Base-by-base conservation (phyloP, 2,888 invertebrate species). In the Ochropacha duplaris region DNA sequence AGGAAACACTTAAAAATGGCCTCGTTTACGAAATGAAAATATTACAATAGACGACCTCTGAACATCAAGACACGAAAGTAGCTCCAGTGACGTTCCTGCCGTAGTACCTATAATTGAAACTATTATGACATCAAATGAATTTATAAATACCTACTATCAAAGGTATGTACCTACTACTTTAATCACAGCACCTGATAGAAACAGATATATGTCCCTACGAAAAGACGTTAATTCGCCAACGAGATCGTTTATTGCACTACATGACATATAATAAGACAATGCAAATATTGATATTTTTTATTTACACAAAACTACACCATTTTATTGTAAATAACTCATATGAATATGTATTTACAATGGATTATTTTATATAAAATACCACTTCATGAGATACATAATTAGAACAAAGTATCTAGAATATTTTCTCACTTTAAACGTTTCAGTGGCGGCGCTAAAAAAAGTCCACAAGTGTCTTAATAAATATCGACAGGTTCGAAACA, bases 241-340 rank as follows among this genome's bases (percentile, higher is more conserved):
- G 83, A 85, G 85, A 86, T 83, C 86, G 81, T 75, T 67, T 83
- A 83, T 84, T 84, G 81, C 82, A 83, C 82, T 78, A 69, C 64
- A 65, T 66, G 61, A 58, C 54, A 61, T 69, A 69, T 72, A 51
- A 28, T 69, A 68, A 65, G 66, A 71, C n/a, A 65, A 56, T 64
- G 64, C 64, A 62, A 57, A 66, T 66, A 49, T 51, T 64, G 58
- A 62, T 58, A 66, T 12, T 55, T 64, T 64, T 66, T 77, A 82
- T 75, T 78, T 85, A 84, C 78, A 81, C 73, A 74, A 76, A 80
- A 74, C 72, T 74, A 77, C 65, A 74, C 66, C 69, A 76, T 66
- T 72, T 72, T 68, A 74, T 68, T 73, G 71, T 71, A 70, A 70
- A 78, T 66, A 72, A 72, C 56, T 66, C 69, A 66, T 69, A 59